Evolutionary conservation across 2,888 invertebrate genomes (phyloP).

Genomic region (Apamea monoglypha): DNA sequence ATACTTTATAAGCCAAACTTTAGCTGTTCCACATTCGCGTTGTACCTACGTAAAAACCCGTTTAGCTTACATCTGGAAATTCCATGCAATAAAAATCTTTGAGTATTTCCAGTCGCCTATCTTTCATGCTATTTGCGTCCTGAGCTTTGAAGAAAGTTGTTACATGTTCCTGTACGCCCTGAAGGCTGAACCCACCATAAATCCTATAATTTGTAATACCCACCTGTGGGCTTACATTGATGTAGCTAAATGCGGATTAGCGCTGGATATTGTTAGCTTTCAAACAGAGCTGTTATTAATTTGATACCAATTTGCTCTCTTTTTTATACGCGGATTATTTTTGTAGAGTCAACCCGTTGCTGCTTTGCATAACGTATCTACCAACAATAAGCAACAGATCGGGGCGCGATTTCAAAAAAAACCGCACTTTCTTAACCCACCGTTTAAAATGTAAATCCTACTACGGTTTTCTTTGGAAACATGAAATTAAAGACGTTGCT

Average conservation of each 20-base stretch:
- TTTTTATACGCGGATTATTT: not conserved
- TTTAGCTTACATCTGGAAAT: slow-evolving; percentile 34
- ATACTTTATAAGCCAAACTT: not conserved
- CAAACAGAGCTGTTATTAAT: not conserved
- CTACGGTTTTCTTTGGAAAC: slow-evolving; percentile 1
- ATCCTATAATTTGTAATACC: not conserved
- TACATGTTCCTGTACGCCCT: slow-evolving; percentile 19
- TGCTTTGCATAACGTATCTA: not conserved
- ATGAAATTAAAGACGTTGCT: slow-evolving; percentile 6
- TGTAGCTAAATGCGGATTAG: not conserved
- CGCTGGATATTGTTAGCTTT: slow-evolving; percentile 9
- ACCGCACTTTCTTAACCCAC: not conserved
- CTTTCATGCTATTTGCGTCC: slow-evolving; percentile 21
- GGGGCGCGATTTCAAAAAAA: not conserved
- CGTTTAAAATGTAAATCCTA: not conserved
- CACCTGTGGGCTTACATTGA: not conserved
- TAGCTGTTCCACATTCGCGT: not conserved
- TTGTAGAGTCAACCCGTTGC: not conserved
- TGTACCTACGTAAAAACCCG: not conserved
- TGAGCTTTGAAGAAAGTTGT: slow-evolving; percentile 36
- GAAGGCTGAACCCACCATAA: not conserved
- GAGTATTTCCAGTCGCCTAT: slow-evolving; percentile 33
- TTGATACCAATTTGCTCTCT: not conserved
- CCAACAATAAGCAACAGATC: not conserved
- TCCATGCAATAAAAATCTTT: slow-evolving; percentile 26